These are phyloP conservation scores for Pampusana beccarii DNA, from an alignment of 2,113 vertebrate genomes.

Conservation along the genomic window DNA sequence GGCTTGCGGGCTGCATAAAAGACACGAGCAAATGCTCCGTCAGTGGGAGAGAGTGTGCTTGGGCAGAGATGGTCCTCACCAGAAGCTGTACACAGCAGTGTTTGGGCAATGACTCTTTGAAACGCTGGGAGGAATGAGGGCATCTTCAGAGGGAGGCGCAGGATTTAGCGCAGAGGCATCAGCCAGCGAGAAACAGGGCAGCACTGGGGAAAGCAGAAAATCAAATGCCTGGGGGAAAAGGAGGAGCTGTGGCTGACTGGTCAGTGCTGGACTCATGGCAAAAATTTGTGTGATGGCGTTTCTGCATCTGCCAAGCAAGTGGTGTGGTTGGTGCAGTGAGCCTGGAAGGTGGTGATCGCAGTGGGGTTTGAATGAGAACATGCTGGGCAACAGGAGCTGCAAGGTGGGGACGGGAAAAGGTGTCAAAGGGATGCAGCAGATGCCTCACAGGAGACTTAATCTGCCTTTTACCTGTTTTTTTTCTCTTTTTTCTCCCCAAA, in stretches of 20 bases:
- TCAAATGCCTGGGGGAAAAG: neutral
- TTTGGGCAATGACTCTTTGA: too few relatives aligned
- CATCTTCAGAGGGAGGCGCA: neutral
- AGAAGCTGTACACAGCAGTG: neutral
- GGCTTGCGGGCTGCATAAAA: neutral
- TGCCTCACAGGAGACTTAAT: neutral
- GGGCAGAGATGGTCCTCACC: neutral
- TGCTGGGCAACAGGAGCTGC: neutral
- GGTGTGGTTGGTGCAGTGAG: accelerated
- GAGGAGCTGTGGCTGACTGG: neutral
- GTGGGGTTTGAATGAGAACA: neutral
- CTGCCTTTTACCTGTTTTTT: neutral
- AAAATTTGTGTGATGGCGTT: too few relatives aligned
- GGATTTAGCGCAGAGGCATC: neutral
- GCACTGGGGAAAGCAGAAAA: neutral
- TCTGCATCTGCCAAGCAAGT: neutral
- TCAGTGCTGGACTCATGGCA: neutral
- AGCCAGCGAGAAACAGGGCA: neutral
- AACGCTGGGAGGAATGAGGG: neutral
- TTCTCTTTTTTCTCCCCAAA: too few relatives aligned
- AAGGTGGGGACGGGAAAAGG: neutral
- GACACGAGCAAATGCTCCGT: neutral
- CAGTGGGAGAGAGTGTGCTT: neutral
- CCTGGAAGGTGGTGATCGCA: neutral
- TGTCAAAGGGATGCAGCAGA: neutral